Base-by-base conservation (phyloP, 2,113 vertebrate species). In the Corythornis cristatus region DNA sequence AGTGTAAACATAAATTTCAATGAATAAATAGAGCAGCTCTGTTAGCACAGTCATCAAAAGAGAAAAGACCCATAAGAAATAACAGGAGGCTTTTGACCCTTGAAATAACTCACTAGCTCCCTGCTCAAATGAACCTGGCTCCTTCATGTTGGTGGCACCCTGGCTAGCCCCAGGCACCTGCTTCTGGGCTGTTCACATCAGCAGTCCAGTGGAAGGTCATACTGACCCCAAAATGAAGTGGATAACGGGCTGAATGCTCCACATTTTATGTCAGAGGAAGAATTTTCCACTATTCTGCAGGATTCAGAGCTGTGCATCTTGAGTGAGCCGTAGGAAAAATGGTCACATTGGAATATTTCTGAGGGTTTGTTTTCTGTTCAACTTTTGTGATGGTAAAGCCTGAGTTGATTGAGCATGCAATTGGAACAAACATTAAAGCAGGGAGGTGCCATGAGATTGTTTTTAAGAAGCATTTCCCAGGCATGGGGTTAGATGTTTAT, bases 21-120 rank as follows among this genome's bases (percentile, higher is more conserved):
- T 82, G 95, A 94, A 95, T 96, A 95, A 96, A 83, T 91, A 96
- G 93, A 96, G 85, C 82, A 95, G 45, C 79, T 90, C 94, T 96
- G 91, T 94, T 95, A 96, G 95, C 81, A 86, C 33, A 75, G 72
- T 95, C 83, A 95, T 97, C 87, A 91, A 57, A 86, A 74, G 81
- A 85, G 92, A 93, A 91, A 93, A 88, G 76, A 71, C 83, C 46
- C 51, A 53, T 90, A 95, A 96, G 88, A 94, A 95, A 93, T 80
- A 97, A 86, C 82, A 88, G 91, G 90, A 94, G 82, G 90, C 92
- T 96, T 97, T 90, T 96, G 86, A 97, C 96, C 95, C 88, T 93
- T 95, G 92, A 95, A 94, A 89, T 62, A 80, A 60, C 84, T 94
- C 64, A 79, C 54, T 81, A 61, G 28, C 60, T 74, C 43, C 15